A percentile compares a stretch with the other conserved stretches of the same genome.
Conservation (phyloP, 2,113 vertebrate genomes). For the Typhlomys cinereus region DNA sequence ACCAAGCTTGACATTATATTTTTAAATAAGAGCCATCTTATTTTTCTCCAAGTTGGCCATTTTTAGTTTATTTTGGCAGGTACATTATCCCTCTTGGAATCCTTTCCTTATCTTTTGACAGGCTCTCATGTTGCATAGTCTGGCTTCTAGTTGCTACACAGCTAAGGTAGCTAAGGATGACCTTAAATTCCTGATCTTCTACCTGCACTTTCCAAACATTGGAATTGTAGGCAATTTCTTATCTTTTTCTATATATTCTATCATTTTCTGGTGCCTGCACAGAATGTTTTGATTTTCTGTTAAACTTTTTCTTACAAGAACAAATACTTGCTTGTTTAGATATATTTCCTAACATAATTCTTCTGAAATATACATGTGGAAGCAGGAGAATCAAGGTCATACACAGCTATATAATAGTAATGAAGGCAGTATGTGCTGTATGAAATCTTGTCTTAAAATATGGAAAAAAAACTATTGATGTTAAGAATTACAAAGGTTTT, state of each 20-base stretch:
- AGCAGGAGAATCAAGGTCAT: not conserved
- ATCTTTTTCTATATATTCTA: conserved; percentile 14
- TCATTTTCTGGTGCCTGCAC: not conserved
- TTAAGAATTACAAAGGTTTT: not conserved
- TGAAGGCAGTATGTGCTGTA: not conserved
- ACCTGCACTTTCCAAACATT: not conserved
- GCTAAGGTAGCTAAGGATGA: not conserved
- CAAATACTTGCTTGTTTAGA: not conserved
- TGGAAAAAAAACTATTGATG: not conserved
- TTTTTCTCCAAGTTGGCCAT: conserved; percentile 13
- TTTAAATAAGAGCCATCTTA: not conserved
- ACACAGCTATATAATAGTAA: not conserved
- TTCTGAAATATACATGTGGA: conserved; percentile 3
- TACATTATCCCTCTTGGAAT: not conserved
- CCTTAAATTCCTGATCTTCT: not conserved
- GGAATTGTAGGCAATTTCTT: not conserved
- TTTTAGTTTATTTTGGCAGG: not conserved
- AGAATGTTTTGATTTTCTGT: not conserved
- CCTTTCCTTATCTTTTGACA: not conserved
- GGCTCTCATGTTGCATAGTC: not conserved
- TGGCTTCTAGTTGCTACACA: not conserved
- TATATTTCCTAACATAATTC: conserved; percentile 12
- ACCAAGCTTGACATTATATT: not conserved
- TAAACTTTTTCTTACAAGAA: conserved; percentile 25
- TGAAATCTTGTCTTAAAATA: not conserved